Conservation (phyloP, 1,140 invertebrate species). For the Drosophila parabipectinata region DNA sequence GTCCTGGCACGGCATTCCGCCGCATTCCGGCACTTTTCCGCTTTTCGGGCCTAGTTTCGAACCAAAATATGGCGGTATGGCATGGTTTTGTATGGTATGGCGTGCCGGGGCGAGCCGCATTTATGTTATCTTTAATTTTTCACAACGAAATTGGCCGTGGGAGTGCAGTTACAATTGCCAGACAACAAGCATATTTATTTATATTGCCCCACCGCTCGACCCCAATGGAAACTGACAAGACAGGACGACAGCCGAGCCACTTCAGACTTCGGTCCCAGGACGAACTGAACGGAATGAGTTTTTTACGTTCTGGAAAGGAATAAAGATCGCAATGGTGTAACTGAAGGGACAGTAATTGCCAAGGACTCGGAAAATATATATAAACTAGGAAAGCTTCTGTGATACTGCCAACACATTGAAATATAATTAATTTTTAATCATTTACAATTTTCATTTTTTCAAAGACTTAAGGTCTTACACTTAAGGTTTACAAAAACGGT, state of each 20-base stretch:
- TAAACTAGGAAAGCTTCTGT: no score
- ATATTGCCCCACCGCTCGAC: slow-evolving; percentile 39
- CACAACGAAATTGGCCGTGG: slow-evolving; percentile 73
- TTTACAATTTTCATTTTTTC: no score
- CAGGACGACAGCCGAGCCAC: slow-evolving; percentile 16
- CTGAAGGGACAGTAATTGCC: background rate
- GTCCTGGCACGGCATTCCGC: slow-evolving; percentile 69
- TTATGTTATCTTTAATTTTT: slow-evolving; percentile 81
- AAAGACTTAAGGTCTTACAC: no score
- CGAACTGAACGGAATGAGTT: background rate
- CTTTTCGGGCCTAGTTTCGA: slow-evolving; percentile 16
- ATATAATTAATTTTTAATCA: no score
- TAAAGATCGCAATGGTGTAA: background rate
- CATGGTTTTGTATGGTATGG: slow-evolving; percentile 36
- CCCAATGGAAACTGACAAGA: slow-evolving; percentile 50
- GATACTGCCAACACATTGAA: no score
- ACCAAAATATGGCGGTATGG: slow-evolving; percentile 9
- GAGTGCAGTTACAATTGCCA: slow-evolving; percentile 73
- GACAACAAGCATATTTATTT: slow-evolving; percentile 69
- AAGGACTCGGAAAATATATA: background rate
- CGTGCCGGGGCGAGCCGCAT: slow-evolving; percentile 66
- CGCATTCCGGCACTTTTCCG: slow-evolving; percentile 24
- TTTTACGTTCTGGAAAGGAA: slow-evolving; percentile 2
- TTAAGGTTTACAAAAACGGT: no score
- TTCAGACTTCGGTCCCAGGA: slow-evolving; percentile 6